These are phyloP conservation scores for Julus scanicus DNA, from an alignment of 2,888 invertebrate species.

Conservation along the genomic window DNA sequence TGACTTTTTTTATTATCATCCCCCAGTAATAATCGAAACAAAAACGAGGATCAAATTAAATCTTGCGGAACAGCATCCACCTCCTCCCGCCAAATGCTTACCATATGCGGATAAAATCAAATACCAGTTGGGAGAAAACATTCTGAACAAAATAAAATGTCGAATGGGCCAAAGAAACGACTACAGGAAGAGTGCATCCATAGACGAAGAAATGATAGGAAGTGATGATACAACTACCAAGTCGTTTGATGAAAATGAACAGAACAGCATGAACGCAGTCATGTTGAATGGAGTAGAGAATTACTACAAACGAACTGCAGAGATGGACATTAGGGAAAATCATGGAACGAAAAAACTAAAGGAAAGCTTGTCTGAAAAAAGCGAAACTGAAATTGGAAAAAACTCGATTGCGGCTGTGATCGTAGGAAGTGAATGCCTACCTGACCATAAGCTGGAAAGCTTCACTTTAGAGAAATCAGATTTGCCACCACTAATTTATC, in stretches of 20 bases:
- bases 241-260: background rate
- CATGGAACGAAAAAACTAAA: slow-evolving; percentile 23
- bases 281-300: background rate
- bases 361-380: background rate
- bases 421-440: background rate
- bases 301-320: background rate
- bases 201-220: slow-evolving; percentile 13
- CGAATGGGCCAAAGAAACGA: slow-evolving; percentile 29
- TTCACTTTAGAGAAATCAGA: slow-evolving; percentile 26
- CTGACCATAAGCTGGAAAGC: background rate
- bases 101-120: slow-evolving; percentile 37
- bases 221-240: background rate
- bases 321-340: background rate
- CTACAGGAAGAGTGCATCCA: background rate
- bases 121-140: slow-evolving; percentile 43
- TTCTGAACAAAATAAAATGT: slow-evolving; percentile 48
- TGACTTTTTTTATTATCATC: slow-evolving; percentile 21
- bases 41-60: slow-evolving; percentile 27
- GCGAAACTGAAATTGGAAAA: background rate
- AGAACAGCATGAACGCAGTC: background rate
- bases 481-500: slow-evolving; percentile 12
- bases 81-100: slow-evolving; percentile 43
- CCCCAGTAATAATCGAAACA: background rate
- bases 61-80: slow-evolving; percentile 23
- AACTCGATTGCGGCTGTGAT: background rate